Percentiles rank a stretch among this genome's conserved stretches.
Conservation (phyloP, 2,113 vertebrate species). For the Girardinichthys multiradiatus region DNA sequence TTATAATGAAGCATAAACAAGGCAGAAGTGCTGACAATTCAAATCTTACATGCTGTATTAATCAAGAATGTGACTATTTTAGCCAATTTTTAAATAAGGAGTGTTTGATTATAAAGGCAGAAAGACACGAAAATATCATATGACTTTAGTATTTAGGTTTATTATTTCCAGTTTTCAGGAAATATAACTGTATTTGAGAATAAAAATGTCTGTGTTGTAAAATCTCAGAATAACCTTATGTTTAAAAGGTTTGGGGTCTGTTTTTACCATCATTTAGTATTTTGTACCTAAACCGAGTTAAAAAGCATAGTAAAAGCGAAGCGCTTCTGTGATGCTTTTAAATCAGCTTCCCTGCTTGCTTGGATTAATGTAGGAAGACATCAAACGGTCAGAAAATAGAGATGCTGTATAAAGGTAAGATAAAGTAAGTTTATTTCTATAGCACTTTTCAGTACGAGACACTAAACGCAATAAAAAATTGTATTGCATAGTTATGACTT, state of each 20-base stretch:
- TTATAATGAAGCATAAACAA: not conserved
- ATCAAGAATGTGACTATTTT: not conserved
- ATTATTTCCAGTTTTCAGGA: not conserved
- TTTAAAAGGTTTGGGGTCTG: conserved; percentile 48
- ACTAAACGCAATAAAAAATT: too few species aligned
- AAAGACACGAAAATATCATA: not conserved
- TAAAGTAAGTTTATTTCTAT: too few species aligned
- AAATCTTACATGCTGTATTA: not conserved
- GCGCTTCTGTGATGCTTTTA: conserved; percentile 56
- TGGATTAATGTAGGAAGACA: conserved; percentile 49
- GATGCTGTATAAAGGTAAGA: conserved; percentile 14
- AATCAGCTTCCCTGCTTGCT: conserved; percentile 52
- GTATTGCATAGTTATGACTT: conserved; percentile 1
- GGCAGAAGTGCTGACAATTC: not conserved
- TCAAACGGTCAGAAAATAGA: conserved; percentile 51
- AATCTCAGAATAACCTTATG: not conserved
- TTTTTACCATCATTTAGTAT: conserved; percentile 55
- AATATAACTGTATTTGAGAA: not conserved
- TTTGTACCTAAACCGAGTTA: conserved; percentile 44
- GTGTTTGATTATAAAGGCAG: not conserved
- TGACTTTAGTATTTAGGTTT: not conserved
- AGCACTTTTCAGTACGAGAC: too few species aligned
- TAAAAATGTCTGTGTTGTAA: not conserved
- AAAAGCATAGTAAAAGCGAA: conserved; percentile 48
- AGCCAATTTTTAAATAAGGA: not conserved